phyloP scores from a whole-genome alignment of 2,888 invertebrate species.

The Conchocele bisecta region DNA sequence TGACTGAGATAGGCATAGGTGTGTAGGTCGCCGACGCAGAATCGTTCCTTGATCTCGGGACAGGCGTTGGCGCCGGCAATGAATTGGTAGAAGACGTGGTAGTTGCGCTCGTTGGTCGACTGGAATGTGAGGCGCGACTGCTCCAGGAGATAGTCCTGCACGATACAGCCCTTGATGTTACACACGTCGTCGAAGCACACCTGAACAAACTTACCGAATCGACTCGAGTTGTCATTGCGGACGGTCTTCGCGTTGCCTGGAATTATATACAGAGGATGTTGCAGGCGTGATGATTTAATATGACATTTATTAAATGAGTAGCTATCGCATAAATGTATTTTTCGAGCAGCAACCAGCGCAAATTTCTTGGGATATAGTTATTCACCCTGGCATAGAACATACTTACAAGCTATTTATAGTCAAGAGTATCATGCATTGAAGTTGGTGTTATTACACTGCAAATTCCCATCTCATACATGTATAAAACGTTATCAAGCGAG shows the following conservation, averaged over 20 bases:
- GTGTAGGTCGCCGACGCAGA: conserved; percentile 64
- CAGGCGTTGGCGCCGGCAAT: conserved; percentile 87
- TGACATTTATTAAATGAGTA: too few species aligned
- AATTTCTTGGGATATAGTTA: too few species aligned
- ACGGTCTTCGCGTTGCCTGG: conserved; percentile 97
- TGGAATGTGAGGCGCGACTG: conserved; percentile 92
- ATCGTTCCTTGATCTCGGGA: conserved; percentile 72
- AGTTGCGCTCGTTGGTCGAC: conserved; percentile 95
- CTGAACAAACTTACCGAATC: conserved; percentile 98
- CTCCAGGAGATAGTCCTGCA: conserved; percentile 94
- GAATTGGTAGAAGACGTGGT: conserved; percentile 98
- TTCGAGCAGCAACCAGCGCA: too few species aligned
- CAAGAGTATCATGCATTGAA: too few species aligned
- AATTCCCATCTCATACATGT: too few species aligned
- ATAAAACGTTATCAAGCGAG: too few species aligned
- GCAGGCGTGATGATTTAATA: too few species aligned
- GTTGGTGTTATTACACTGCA: too few species aligned
- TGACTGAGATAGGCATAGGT: conserved; percentile 76
- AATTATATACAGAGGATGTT: too few species aligned
- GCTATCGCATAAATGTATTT: too few species aligned
- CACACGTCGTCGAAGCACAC: conserved; percentile 93
- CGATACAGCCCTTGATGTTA: conserved; percentile 79
- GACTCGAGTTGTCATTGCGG: conserved; percentile 97
- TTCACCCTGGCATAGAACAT: too few species aligned
- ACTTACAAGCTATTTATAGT: too few species aligned